phyloP scores from a whole-genome alignment of 2,888 invertebrate species.

The Eupsilia transversa region DNA sequence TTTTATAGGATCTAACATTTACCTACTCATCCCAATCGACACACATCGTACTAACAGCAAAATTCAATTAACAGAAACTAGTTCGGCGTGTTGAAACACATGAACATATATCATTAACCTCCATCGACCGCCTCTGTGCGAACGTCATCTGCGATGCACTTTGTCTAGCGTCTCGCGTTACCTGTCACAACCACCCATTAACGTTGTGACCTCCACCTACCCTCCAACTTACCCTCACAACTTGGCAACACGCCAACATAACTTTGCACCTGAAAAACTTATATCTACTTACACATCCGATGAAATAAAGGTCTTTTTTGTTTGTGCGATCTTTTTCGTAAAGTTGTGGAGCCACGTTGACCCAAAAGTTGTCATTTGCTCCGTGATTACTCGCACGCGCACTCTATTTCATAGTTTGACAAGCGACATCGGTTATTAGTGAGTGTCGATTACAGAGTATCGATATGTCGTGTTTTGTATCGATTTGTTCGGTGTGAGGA shows the following conservation, averaged over 20 bases:
- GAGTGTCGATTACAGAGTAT: constrained; percentile 74
- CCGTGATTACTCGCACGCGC: constrained; percentile 83
- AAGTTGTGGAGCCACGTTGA: constrained; percentile 72
- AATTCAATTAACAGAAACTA: constrained; percentile 56
- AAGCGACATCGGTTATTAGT: constrained; percentile 82
- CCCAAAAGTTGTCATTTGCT: constrained; percentile 88
- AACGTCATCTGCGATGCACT: constrained; percentile 84
- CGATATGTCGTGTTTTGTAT: constrained; percentile 73
- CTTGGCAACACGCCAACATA: constrained; percentile 78
- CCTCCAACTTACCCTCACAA: constrained; percentile 82
- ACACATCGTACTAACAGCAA: constrained; percentile 35
- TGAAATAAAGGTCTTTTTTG: constrained; percentile 73
- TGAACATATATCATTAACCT: constrained; percentile 65
- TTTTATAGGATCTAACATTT: too few species aligned
- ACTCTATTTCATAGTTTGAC: constrained; percentile 79
- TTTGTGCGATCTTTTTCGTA: constrained; percentile 55
- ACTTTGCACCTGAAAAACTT: constrained; percentile 70
- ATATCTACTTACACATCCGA: constrained; percentile 51
- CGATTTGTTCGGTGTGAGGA: constrained; percentile 57
- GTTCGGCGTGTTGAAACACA: constrained; percentile 41
- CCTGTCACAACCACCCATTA: constrained; percentile 89
- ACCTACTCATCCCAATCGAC: not conserved
- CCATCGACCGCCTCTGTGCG: constrained; percentile 66
- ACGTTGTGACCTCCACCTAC: constrained; percentile 85
- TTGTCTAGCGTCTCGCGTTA: constrained; percentile 87